Evolutionary conservation across 1,140 invertebrate species (phyloP).

Genomic region (Dufourea novaeangliae): DNA sequence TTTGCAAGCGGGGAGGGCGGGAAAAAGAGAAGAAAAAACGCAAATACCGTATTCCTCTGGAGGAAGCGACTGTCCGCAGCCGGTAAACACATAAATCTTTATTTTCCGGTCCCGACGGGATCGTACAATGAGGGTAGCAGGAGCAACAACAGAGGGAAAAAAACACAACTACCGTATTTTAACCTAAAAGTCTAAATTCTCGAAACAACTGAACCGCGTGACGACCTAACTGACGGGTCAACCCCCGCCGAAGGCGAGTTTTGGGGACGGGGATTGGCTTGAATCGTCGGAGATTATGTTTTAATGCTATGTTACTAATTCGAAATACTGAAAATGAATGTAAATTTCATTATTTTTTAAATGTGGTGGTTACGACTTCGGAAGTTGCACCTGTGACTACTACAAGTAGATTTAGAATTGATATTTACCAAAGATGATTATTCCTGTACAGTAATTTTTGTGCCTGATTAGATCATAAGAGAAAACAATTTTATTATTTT

Average conservation of each 20-base stretch:
- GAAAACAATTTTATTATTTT: too few species aligned
- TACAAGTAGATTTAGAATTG: too few species aligned
- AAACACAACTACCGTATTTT: conserved; percentile 65
- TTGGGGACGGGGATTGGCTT: not conserved
- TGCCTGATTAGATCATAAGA: too few species aligned
- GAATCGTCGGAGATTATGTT: too few species aligned
- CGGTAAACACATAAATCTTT: conserved; percentile 68
- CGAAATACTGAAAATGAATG: too few species aligned
- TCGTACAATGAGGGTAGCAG: conserved; percentile 21
- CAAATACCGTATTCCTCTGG: conserved; percentile 52
- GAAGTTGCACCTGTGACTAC: too few species aligned
- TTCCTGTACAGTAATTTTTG: too few species aligned
- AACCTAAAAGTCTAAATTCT: conserved; percentile 60
- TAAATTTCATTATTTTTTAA: too few species aligned
- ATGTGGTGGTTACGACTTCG: too few species aligned
- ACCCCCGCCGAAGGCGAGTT: too few species aligned
- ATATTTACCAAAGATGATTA: too few species aligned
- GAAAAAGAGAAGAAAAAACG: conserved; percentile 29
- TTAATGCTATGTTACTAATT: too few species aligned
- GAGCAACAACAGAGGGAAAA: conserved; percentile 14
- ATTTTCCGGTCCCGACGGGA: conserved; percentile 52
- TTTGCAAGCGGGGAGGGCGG: conserved; percentile 19
- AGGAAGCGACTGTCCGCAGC: conserved; percentile 57
- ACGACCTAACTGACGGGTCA: conserved; percentile 12
- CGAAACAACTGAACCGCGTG: not conserved